Evolutionary conservation across 2,113 vertebrate species (phyloP), one percentile per base, ranked within the genome.

Genomic region (Prunella fulvescens): DNA sequence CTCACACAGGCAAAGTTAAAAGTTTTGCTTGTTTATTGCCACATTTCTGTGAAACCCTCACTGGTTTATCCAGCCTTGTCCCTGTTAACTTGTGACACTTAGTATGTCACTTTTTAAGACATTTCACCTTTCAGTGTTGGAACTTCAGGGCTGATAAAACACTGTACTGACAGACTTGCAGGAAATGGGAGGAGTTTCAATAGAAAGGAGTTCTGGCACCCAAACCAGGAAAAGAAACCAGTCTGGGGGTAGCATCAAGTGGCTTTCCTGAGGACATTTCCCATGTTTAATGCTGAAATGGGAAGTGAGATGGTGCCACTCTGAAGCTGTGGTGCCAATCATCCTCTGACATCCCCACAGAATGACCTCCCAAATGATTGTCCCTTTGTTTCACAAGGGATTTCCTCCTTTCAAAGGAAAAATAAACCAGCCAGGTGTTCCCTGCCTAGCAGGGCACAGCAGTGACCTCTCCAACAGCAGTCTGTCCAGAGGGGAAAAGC

Each of bases 241-340:
- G 24, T 42, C 2, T 40, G 39, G 58, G 58, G 42, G 12, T 26
- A 25, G 47, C 54, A 56, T 6, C 42, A 40, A 24, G 5, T 13
- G 51, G 0, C 13, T 48, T 8, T 19, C 7, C 39, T 51, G 70
- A 6, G 51, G 51, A 25, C n/a, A 12, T 33, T 9, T 29, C 25
- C 24, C 7, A 10, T 1, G 12, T 22, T 15, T 20, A 12, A 28
- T 10, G n/a, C 39, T 19, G 19, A 60, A 33, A 62, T 18, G 24
- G 19, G 13, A 47, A 22, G 24, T 1, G 64, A 92, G 78, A 24
- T 0, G 3, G 35, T 61, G 61, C 35, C 28, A 31, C 67, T 42
- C 50, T 3, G 0, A 51, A 86, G 76, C 25, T 7, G 1, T 9
- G 5, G 8, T 5, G 14, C 10, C 1, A 1, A 35, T 14, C 5